Conservation (phyloP, 1,140 invertebrate species). For the Triops longicaudatus region DNA sequence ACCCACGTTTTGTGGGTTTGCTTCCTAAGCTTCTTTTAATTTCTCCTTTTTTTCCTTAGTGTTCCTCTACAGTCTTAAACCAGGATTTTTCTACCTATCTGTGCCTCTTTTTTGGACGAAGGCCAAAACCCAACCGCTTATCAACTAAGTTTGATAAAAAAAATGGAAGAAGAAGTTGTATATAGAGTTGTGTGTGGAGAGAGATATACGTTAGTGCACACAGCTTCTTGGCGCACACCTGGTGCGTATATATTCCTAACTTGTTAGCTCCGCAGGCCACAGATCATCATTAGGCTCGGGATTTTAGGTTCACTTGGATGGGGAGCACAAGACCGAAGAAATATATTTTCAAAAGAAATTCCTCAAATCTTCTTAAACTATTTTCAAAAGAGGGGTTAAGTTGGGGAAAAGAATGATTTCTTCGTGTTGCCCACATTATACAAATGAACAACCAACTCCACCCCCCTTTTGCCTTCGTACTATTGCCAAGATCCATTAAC, state of each 20-base stretch:
- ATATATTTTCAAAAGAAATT: too few relatives aligned
- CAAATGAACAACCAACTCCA: too few relatives aligned
- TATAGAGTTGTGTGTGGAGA: neutral
- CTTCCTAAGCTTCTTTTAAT: neutral
- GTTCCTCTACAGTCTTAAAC: too few relatives aligned
- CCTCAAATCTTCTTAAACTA: too few relatives aligned
- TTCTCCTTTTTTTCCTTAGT: neutral
- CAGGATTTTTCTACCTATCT: neutral
- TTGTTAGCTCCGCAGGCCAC: slow-evolving; percentile 9
- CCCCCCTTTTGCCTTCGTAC: too few relatives aligned
- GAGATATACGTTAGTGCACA: neutral
- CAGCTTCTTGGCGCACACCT: slow-evolving; percentile 1
- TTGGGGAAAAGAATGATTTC: too few relatives aligned
- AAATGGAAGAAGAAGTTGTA: neutral
- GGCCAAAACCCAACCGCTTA: neutral
- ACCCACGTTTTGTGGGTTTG: neutral
- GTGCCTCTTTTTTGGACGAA: neutral
- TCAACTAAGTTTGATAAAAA: neutral
- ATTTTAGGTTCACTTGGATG: neutral
- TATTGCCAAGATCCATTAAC: too few relatives aligned
- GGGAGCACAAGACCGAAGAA: too few relatives aligned
- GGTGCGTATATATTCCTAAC: slow-evolving; percentile 15
- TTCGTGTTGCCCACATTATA: too few relatives aligned
- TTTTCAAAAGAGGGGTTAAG: too few relatives aligned
- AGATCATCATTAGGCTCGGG: slow-evolving; percentile 8